Evolutionary conservation across 2,797 vertebrate species (phyloP).

Genomic region (Coranthus polyacanthus): DNA sequence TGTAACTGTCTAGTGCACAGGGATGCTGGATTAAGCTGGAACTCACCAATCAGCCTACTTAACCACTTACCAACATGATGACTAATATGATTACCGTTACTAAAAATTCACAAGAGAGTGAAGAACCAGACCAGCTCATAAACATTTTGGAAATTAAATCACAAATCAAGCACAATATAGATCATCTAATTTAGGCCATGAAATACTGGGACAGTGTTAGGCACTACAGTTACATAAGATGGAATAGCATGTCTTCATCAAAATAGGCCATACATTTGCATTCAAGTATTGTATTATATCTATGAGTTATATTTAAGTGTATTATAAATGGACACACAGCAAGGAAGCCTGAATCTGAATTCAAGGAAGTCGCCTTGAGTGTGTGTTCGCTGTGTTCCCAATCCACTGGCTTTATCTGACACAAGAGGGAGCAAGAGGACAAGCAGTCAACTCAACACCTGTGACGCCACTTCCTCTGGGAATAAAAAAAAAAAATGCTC

Average conservation of each 20-base stretch:
- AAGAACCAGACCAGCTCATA: neutral
- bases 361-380: too few species aligned
- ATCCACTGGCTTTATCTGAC: conserved; percentile 7
- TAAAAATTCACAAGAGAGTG: too few species aligned
- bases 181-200: neutral
- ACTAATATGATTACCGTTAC: too few species aligned
- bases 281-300: neutral
- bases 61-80: too few species aligned
- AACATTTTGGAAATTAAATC: neutral
- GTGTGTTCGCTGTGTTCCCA: neutral
- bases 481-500: neutral
- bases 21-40: too few species aligned
- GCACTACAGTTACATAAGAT: neutral
- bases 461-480: neutral
- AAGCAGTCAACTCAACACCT: conserved; percentile 8
- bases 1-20: too few species aligned
- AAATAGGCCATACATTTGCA: too few species aligned
- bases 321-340: neutral
- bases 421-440: conserved; percentile 71
- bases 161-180: neutral
- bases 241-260: neutral
- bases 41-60: too few species aligned
- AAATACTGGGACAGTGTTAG: neutral
- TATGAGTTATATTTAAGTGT: neutral
- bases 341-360: neutral